Conservation (phyloP, 1,140 invertebrate species). For the Daktulosphaira vitifoliae region DNA sequence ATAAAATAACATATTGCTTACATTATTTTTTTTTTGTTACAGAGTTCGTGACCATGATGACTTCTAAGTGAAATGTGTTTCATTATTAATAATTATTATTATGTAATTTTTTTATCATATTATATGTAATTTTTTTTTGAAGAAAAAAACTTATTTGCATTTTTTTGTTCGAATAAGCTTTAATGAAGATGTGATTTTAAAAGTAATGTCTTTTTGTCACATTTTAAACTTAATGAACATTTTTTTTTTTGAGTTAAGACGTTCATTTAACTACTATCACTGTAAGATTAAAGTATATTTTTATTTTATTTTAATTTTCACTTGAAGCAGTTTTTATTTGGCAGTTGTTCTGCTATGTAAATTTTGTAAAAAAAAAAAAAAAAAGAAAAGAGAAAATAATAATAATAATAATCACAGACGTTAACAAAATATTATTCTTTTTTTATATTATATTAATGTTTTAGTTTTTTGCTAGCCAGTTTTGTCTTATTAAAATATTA, state of each 20-base stretch:
- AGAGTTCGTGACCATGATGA: slow-evolving; percentile 99
- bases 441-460: slow-evolving; percentile 17
- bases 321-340: slow-evolving; percentile 29
- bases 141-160: slow-evolving; percentile 32
- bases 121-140: slow-evolving; percentile 15
- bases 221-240: slow-evolving; percentile 24
- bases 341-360: slow-evolving; percentile 17
- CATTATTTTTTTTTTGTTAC: slow-evolving; percentile 49
- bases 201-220: slow-evolving; percentile 29
- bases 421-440: slow-evolving; percentile 24
- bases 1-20: no score
- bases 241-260: slow-evolving; percentile 30
- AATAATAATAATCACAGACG: background rate
- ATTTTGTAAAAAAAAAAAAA: slow-evolving; percentile 33
- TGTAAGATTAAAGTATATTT: slow-evolving; percentile 11
- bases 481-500: slow-evolving; percentile 31
- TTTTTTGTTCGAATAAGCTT: slow-evolving; percentile 29
- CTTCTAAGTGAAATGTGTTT: slow-evolving; percentile 73
- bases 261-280: slow-evolving; percentile 17
- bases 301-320: slow-evolving; percentile 23
- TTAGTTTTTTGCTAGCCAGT: slow-evolving; percentile 20
- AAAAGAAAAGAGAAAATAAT: background rate
- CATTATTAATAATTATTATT: slow-evolving; percentile 31
- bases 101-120: slow-evolving; percentile 34
- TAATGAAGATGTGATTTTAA: slow-evolving; percentile 23